Conservation (phyloP, 2,888 invertebrate species). For the Stegophylla sp. region DNA sequence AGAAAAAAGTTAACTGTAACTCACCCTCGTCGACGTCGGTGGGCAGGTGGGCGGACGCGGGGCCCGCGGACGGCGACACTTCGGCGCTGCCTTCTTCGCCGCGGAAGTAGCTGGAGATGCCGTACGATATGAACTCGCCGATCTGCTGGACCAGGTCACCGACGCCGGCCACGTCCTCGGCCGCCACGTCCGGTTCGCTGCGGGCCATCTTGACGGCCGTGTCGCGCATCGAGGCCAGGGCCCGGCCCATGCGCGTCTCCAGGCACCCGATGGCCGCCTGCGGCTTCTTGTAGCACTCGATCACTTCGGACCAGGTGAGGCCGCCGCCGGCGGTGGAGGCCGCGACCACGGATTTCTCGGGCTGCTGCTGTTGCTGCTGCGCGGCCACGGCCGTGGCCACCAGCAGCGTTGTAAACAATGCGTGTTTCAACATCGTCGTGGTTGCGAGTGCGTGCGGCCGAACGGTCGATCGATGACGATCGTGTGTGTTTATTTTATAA, state of each 20-base stretch:
- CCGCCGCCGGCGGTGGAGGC: background rate
- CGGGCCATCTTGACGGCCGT: conserved; percentile 32
- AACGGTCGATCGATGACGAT: too few relatives aligned
- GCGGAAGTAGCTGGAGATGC: conserved; percentile 59
- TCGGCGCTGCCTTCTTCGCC: conserved; percentile 7
- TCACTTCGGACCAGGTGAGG: conserved; percentile 29
- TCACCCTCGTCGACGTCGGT: conserved; percentile 40
- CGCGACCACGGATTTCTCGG: too few relatives aligned
- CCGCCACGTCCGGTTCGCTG: conserved; percentile 33
- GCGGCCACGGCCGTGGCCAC: background rate
- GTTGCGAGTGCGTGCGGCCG: background rate
- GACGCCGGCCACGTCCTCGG: conserved; percentile 55
- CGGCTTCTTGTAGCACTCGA: conserved; percentile 37
- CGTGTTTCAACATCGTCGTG: background rate
- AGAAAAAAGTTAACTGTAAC: background rate
- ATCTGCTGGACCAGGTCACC: conserved; percentile 60
- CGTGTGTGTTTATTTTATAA: too few relatives aligned
- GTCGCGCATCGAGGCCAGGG: conserved; percentile 29
- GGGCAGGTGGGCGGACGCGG: background rate
- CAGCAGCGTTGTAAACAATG: background rate
- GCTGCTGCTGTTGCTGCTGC: background rate
- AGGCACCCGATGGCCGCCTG: conserved; percentile 30
- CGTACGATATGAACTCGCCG: conserved; percentile 60
- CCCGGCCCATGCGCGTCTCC: conserved; percentile 43
- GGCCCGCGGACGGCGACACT: background rate